Conservation (phyloP, 1,140 invertebrate species). For the Nylanderia fulva region DNA sequence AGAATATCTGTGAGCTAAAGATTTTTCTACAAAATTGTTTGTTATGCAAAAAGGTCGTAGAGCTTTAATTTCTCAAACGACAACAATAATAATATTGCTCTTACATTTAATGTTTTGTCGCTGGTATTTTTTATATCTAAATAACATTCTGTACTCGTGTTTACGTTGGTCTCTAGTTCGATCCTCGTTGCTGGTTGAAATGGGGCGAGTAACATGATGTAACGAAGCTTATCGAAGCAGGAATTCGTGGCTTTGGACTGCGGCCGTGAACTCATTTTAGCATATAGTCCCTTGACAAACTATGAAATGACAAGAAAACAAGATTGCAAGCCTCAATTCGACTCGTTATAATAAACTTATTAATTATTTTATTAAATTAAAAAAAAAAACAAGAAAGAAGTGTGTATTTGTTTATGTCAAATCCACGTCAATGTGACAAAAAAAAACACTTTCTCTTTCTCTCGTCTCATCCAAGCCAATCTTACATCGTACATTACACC, state of each 20-base stretch:
- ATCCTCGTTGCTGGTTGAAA: constrained; percentile 81
- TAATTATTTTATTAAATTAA: neutral
- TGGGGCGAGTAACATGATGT: constrained; percentile 77
- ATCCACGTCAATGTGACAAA: neutral
- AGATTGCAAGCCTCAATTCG: neutral
- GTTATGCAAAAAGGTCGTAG: constrained; percentile 8
- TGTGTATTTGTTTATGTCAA: neutral
- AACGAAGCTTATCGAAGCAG: neutral
- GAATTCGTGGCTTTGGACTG: neutral
- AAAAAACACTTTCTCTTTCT: neutral
- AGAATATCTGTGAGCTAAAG: constrained; percentile 26
- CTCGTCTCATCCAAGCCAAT: neutral
- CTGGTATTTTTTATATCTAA: constrained; percentile 77
- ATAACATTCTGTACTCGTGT: constrained; percentile 64
- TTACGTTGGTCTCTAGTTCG: constrained; percentile 75
- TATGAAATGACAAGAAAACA: neutral
- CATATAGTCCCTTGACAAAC: neutral
- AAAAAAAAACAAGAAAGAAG: neutral
- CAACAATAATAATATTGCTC: neutral
- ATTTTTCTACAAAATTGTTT: constrained; percentile 29
- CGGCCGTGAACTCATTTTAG: neutral
- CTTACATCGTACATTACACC: neutral
- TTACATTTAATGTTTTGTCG: constrained; percentile 76
- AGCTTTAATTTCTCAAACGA: neutral
- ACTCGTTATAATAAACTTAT: neutral